phyloP scores from a whole-genome alignment of 1,140 invertebrate genomes.

The Copidosoma floridanum region DNA sequence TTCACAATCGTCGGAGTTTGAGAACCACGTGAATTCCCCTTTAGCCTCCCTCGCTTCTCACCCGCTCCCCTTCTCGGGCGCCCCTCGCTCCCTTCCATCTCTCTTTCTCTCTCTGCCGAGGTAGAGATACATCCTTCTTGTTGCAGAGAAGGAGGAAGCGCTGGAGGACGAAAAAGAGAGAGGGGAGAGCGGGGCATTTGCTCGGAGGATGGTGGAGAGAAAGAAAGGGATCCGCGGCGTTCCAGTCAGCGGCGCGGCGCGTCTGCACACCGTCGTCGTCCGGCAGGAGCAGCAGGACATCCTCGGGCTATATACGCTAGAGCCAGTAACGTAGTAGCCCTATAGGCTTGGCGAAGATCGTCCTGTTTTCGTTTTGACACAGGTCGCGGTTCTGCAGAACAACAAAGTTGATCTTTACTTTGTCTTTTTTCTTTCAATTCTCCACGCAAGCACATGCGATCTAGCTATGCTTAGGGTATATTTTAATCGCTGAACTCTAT shows the following conservation, averaged over 20 bases:
- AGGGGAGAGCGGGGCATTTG: neutral
- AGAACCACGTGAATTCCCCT: slow-evolving; percentile 39
- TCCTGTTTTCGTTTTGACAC: slow-evolving; percentile 44
- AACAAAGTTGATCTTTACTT: no score
- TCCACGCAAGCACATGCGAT: no score
- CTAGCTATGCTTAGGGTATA: no score
- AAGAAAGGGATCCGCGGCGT: neutral
- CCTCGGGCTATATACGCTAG: no score
- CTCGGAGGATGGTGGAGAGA: neutral
- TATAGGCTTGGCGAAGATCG: slow-evolving; percentile 3
- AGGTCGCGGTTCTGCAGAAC: slow-evolving; percentile 42
- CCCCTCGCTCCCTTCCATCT: slow-evolving; percentile 16
- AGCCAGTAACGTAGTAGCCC: no score
- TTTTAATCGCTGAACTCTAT: no score
- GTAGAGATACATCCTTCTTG: slow-evolving; percentile 24
- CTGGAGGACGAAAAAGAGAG: slow-evolving; percentile 28
- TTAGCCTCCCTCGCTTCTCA: slow-evolving; percentile 19
- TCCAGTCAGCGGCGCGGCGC: slow-evolving; percentile 34
- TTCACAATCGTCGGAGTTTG: slow-evolving; percentile 24
- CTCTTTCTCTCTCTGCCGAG: slow-evolving; percentile 4
- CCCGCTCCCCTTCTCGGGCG: neutral
- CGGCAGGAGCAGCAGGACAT: slow-evolving; percentile 19
- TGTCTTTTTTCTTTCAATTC: no score
- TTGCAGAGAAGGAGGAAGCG: slow-evolving; percentile 25
- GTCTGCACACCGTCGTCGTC: slow-evolving; percentile 31